Evolutionary conservation across 2,888 invertebrate species (phyloP), one percentile per base, ranked within the genome.

Genomic region (Lepidocyrtinus sp.): DNA sequence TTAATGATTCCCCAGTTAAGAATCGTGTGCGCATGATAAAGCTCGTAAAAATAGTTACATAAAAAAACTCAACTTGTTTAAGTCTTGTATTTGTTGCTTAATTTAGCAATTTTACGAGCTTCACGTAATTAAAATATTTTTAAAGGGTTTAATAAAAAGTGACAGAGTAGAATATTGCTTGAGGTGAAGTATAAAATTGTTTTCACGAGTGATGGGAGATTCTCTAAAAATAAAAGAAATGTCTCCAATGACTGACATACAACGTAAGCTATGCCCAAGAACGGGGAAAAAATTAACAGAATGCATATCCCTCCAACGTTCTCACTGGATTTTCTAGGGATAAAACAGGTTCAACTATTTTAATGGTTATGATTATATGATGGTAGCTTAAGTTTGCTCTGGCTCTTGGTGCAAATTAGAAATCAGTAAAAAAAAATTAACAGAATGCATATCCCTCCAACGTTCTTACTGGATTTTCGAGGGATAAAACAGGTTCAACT

Each of bases 351-450:
- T 36, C 12, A 36, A 36, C 36, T 36, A 36, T 36, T 36, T 36
- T 36, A 7, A 36, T 36, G 36, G 12, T 12, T 12, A 12, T n/a
- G n/a, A n/a, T n/a, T n/a, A n/a, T n/a, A n/a, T 36, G 36, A 36
- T 36, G 36, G 5, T 36, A 5, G 36, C 36, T 36, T 12, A n/a
- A 36, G 36, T 36, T 36, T 36, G 36, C 5, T 12, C 12, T 36
- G 36, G 12, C 36, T 36, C 12, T 36, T 5, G 36, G 63, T 64
- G 64, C 72, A 73, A 73, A 73, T 64, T 73, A 73, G 62, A 50
- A 24, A 45, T 59, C 50, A 73, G 25, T 64, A 73, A 1, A 36
- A n/a, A n/a, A n/a, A n/a, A n/a, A n/a, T n/a, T n/a, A n/a, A n/a
- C n/a, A n/a, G n/a, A n/a, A n/a, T n/a, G n/a, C n/a, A n/a, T n/a